Evolutionary conservation across 2,113 vertebrate species (phyloP), one percentile per base, ranked within the genome.

Genomic region (Corythoichthys intestinalis): DNA sequence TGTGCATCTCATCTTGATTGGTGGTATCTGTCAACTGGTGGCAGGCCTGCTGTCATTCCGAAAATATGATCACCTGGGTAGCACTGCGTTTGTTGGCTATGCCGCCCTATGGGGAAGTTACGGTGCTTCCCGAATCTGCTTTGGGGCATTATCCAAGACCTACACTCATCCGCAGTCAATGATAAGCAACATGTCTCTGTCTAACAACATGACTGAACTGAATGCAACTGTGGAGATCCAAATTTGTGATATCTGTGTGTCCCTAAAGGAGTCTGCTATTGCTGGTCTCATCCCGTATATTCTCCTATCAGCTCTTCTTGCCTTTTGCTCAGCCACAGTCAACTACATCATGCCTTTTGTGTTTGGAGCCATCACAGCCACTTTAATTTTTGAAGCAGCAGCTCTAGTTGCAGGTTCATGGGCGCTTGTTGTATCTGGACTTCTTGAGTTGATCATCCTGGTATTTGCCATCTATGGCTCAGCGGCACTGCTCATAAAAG

Each of bases 261-360:
- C 80, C 0, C 38, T 89, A 44, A 83, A 66, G 14, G 89, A 95
- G 70, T 90, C 94, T 0, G 91, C 91, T 0, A 91, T 95, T 28
- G 90, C 94, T 0, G 94, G 94, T 6, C 88, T 96, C 49, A 84
- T 95, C 34, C 89, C 94, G 1, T 95, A 94, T 35, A 93, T 94
- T 17, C 69, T 93, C 38, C 91, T 95, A 28, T 93, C 94, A 7
- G 91, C 93, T 54, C 78, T 95, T 69, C 83, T 96, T 3, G 82
- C 93, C 63, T 96, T 96, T 86, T 96, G 94, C 83, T 95, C 94
- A 0, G 94, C 94, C 81, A 95, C 94, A 0, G 92, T 95, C 64
- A 96, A 92, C 83, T 95, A 94, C 83, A 94, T 96, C 84, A 95
- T 95, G 94, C 95, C 91, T 35, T 94, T 96, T 83, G 92, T 94